Evolutionary conservation across 2,113 vertebrate genomes (phyloP), one percentile per base, ranked within the genome.

Genomic region (Otis tarda): DNA sequence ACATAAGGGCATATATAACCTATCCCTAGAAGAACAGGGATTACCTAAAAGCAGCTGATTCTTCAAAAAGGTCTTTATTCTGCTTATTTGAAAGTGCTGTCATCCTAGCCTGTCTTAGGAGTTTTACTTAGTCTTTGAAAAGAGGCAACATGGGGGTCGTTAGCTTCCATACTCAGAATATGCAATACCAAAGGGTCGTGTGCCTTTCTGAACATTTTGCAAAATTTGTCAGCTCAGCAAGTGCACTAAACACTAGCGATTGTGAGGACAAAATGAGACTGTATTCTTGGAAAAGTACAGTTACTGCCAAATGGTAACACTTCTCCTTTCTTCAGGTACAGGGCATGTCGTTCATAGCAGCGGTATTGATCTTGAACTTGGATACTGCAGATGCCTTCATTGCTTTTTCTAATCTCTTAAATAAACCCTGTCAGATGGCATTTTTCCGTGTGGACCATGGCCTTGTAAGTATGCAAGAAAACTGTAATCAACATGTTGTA

Each of bases 391-490:
- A 99, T 93, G 99, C 99, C 98, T 99, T 99, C 94, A 99, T 99
- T 93, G 99, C 99, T 95, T 99, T 99, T 95, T 98, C 99, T 95
- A 99, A 99, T 93, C 98, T 99, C 95, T 97, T 99, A 97, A 99
- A 99, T 97, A 99, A 99, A 89, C 99, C 99, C 76, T 99, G 99
- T 98, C 99, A 99, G 96, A 99, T 99, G 99, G 99, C 99, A 0
- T 99, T 99, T 98, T 99, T 99, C 97, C 98, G 99, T 94, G 99
- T 99, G 94, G 99, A 99, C 98, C 99, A 99, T 89, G 98, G 99
- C 98, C 99, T 99, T 98, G 99, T 99, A 94, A 99, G 99, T 99
- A 96, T 83, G 35, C 53, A 73, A 55, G 65, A 79, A 65, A 30
- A 30, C 37, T 37, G 13, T 59, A 47, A 41, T 47, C 20, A n/a